These are phyloP conservation scores for Calameuta pallipes DNA, from an alignment of 2,888 invertebrate species.

Conservation along the genomic window DNA sequence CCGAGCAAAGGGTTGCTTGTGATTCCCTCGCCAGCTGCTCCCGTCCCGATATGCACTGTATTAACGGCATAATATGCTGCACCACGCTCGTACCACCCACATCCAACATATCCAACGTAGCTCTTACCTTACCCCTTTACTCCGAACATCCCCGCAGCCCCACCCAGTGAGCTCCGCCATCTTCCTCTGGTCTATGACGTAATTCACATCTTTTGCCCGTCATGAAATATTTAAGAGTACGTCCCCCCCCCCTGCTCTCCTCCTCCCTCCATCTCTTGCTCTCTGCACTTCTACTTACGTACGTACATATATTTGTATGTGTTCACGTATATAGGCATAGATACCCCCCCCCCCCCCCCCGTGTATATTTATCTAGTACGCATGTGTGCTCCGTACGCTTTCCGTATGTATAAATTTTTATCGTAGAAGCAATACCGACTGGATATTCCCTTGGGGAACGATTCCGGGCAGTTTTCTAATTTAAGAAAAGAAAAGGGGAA, in stretches of 20 bases:
- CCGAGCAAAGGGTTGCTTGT: slow-evolving; percentile 31
- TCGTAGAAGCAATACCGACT: neutral
- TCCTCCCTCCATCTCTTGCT: slow-evolving; percentile 29
- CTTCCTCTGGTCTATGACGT: slow-evolving; percentile 41
- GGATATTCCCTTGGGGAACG: neutral
- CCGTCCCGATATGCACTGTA: slow-evolving; percentile 57
- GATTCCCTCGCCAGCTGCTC: slow-evolving; percentile 58
- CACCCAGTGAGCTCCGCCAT: slow-evolving; percentile 26
- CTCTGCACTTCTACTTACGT: neutral
- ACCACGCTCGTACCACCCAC: slow-evolving; percentile 50
- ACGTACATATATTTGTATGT: slow-evolving; percentile 7
- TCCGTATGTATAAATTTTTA: neutral
- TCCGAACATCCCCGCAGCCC: slow-evolving; percentile 16
- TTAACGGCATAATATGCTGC: slow-evolving; percentile 60
- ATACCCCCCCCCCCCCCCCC: too few species aligned
- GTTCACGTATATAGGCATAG: slow-evolving; percentile 12
- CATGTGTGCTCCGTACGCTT: neutral
- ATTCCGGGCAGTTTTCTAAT: neutral
- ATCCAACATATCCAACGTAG: slow-evolving; percentile 46
- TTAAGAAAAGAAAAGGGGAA: neutral
- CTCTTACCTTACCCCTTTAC: slow-evolving; percentile 31
- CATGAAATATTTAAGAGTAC: slow-evolving; percentile 57
- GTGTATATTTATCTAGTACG: neutral
- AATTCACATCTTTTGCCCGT: slow-evolving; percentile 51
- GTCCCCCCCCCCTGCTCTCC: slow-evolving; percentile 20